Evolutionary conservation across 2,113 vertebrate species (phyloP).

Genomic region (Coregonus clupeaformis): DNA sequence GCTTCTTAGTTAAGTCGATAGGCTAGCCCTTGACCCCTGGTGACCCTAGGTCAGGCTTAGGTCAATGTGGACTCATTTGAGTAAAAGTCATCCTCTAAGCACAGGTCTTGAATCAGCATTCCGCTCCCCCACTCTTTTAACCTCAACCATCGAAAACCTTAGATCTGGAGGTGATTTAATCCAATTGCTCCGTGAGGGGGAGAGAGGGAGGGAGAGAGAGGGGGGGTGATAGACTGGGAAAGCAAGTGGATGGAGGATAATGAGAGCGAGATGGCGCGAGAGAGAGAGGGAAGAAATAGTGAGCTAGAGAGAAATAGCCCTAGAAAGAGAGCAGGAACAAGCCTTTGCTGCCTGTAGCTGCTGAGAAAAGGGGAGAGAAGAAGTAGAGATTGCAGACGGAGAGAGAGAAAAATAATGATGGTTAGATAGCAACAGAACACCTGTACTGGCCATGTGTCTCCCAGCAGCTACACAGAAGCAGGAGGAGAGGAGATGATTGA

Average conservation of each 20-base stretch:
- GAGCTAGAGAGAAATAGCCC: not conserved
- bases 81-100: slow-evolving; percentile 28
- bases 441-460: not conserved
- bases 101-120: slow-evolving; percentile 42
- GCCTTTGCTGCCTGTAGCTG: not conserved
- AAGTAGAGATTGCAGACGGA: slow-evolving; percentile 7
- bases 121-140: slow-evolving; percentile 24
- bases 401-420: slow-evolving; percentile 27
- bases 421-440: not conserved
- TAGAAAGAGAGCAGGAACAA: not conserved
- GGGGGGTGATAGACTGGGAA: no score
- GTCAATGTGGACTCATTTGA: slow-evolving; percentile 15
- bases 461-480: slow-evolving; percentile 12
- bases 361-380: slow-evolving; percentile 12
- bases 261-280: no score
- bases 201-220: not conserved
- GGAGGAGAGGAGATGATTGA: slow-evolving; percentile 46
- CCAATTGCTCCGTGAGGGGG: slow-evolving; percentile 6
- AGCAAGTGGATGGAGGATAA: no score
- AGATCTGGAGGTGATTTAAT: slow-evolving; percentile 5
- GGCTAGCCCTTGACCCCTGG: slow-evolving; percentile 51
- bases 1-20: slow-evolving; percentile 30
- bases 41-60: slow-evolving; percentile 12
- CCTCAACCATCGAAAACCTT: slow-evolving; percentile 29
- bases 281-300: no score